These are phyloP conservation scores for Hippocampus zosterae DNA, from an alignment of 2,113 vertebrate genomes.

Conservation along the genomic window DNA sequence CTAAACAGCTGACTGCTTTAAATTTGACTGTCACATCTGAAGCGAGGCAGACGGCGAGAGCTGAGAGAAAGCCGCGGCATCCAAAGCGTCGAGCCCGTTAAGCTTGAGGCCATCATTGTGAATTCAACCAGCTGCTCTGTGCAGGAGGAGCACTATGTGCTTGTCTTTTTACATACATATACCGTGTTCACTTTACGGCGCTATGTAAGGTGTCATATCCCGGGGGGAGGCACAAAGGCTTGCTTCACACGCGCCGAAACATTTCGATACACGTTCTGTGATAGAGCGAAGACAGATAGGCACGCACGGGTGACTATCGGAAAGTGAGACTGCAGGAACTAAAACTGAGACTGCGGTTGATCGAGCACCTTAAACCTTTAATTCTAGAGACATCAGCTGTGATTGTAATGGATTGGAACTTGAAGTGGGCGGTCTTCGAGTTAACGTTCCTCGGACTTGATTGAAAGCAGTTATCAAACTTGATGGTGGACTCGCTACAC, in stretches of 20 bases:
- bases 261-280: constrained; percentile 28
- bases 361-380: not conserved
- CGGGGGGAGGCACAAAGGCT: constrained; percentile 31
- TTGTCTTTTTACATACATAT: constrained; percentile 39
- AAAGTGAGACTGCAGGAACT: constrained; percentile 4
- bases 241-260: constrained; percentile 32
- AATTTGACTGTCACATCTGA: constrained; percentile 49
- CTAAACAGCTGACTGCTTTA: constrained; percentile 44
- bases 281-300: constrained; percentile 18
- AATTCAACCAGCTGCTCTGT: constrained; percentile 47
- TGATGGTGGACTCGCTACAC: too few relatives aligned
- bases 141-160: constrained; percentile 20
- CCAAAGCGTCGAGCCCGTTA: constrained; percentile 31
- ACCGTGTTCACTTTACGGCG: constrained; percentile 26
- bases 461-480: too few relatives aligned
- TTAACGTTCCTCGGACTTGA: too few relatives aligned
- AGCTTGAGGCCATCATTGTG: constrained; percentile 44
- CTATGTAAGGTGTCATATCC: constrained; percentile 54
- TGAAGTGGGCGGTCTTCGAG: not conserved
- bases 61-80: constrained; percentile 21
- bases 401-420: not conserved
- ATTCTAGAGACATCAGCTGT: not conserved
- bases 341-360: constrained; percentile 1
- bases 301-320: constrained; percentile 12
- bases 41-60: constrained; percentile 10